Evolutionary conservation across 35 echinoderm and acorn worm species (phyloP), one percentile per base, ranked within the genome.

Genomic region (Strongylocentrotus purpuratus): DNA sequence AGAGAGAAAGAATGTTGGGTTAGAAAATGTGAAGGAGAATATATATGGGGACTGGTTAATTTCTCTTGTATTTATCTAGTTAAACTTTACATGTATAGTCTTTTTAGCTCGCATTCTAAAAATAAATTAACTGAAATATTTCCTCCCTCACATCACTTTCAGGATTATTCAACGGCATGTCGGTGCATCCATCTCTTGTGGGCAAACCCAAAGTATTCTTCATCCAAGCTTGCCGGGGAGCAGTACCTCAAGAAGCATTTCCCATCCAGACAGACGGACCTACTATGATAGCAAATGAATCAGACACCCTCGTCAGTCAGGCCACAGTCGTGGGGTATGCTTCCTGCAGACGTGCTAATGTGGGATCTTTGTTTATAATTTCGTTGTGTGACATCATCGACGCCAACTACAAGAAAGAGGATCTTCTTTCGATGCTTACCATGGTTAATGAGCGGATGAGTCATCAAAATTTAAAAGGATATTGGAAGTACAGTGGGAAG

Each of bases 131-230:
- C 85, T 86, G 85, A 28, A 86, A 17, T 6, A 85, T 86, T 86
- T 86, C 33, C 35, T 89, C 28, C 65, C 33, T 46, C 9, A 9
- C 33, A 45, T 89, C 33, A 8, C 33, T 45, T 89, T 31, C 78
- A 45, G 70, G 70, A 47, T 2, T 45, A 32, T 92, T 96, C 31
- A 48, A 65, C 20, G 52, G 90, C 0, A n/a, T n/a, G n/a, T n/a
- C n/a, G n/a, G n/a, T n/a, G n/a, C n/a, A n/a, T n/a, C 61, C 32
- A 14, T 48, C 61, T 87, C 92, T 96, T n/a, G 78, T 32, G 17
- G 86, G 25, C 41, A 96, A 96, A 65, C 95, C 95, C 25, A 96
- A 96, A 45, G 78, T 96, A 3, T 96, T 96, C 71, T 96, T 96
- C 92, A 93, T 96, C 33, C 95, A 96, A 61, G 95, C 95, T 13